Conservation (phyloP, 2,113 vertebrate genomes). For the Cyprinodon variegatus region DNA sequence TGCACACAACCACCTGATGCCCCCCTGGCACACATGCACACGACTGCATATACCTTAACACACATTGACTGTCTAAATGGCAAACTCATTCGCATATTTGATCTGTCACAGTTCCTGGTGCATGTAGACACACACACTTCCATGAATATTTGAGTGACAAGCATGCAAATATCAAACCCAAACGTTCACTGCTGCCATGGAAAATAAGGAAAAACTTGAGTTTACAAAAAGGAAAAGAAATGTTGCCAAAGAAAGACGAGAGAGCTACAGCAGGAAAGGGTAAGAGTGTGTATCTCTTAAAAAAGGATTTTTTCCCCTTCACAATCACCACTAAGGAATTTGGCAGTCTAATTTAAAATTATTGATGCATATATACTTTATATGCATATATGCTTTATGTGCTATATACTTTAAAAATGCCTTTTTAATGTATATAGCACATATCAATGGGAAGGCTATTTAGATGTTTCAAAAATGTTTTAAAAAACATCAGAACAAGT, state of each 20-base stretch:
- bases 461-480: too few species aligned
- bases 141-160: constrained; percentile 69
- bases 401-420: too few species aligned
- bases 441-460: too few species aligned
- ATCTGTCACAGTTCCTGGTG: constrained; percentile 60
- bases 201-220: constrained; percentile 47
- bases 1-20: constrained; percentile 45
- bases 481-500: too few species aligned
- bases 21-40: constrained; percentile 10
- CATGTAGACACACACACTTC: constrained; percentile 52
- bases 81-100: constrained; percentile 52
- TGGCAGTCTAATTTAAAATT: too few species aligned
- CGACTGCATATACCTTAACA: not conserved
- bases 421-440: too few species aligned
- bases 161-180: constrained; percentile 63
- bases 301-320: too few species aligned
- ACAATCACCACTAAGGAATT: too few species aligned
- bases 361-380: too few species aligned
- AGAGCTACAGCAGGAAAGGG: constrained; percentile 53
- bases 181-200: constrained; percentile 68
- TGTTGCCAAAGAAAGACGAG: constrained; percentile 48
- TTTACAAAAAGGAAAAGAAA: constrained; percentile 36
- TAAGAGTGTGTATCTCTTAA: not conserved
- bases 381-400: too few species aligned
- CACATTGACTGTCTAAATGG: constrained; percentile 50